Percentiles rank a stretch among this genome's conserved stretches.
Conservation (phyloP, 2,113 vertebrate species). For the Rhadina sibilatrix region DNA sequence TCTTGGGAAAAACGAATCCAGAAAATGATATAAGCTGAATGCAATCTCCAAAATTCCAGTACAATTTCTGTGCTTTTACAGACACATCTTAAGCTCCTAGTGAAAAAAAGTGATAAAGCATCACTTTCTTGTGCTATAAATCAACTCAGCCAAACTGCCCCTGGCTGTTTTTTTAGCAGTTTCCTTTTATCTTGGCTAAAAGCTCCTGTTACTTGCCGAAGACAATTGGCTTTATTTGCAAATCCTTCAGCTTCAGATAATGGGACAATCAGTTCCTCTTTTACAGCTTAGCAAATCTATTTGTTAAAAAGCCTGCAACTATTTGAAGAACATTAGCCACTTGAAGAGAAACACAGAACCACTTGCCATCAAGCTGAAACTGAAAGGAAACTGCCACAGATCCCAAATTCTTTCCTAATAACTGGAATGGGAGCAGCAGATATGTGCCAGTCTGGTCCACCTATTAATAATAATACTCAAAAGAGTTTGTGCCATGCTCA, state of each 20-base stretch:
- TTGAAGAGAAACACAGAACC: neutral
- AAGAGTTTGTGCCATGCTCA: neutral
- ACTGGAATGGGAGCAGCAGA: neutral
- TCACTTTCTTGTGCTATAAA: neutral
- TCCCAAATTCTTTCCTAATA: neutral
- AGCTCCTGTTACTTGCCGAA: neutral
- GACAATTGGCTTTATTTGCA: slow-evolving; percentile 18
- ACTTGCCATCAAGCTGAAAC: neutral
- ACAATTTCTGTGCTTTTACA: neutral
- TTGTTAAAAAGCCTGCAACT: neutral
- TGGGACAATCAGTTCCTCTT: neutral
- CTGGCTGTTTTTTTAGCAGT: neutral
- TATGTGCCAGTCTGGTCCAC: neutral
- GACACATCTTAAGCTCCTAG: neutral
- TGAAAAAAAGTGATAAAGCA: neutral
- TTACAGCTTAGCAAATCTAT: neutral
- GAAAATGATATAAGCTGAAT: neutral
- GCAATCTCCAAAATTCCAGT: neutral
- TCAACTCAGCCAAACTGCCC: neutral
- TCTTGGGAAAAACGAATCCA: neutral
- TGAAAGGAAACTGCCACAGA: neutral
- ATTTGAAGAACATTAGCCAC: neutral
- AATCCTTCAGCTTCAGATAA: slow-evolving; percentile 15
- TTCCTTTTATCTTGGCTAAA: slow-evolving; percentile 8
- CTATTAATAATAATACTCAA: neutral